Base-by-base conservation (phyloP, 92 coral and sea anemone species). In the Epizoanthus illoricatus region DNA sequence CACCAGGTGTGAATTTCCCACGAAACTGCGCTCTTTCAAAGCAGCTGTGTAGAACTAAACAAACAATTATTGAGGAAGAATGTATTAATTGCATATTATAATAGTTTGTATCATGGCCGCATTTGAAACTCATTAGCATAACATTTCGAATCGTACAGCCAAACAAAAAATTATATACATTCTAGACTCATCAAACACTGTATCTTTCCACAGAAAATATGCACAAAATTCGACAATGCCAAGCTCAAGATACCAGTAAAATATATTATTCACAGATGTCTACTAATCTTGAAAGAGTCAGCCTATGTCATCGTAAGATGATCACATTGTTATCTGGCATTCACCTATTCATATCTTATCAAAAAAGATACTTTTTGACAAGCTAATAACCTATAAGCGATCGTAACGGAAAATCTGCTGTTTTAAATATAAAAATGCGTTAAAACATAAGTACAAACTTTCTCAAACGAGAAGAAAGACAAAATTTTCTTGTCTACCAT, bases 11-110 rank as follows among this genome's bases (percentile, higher is more conserved):
- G 85, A 49, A 42, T 59, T 93, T 93, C 97, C 94, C 97, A 93
- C 97, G 97, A 91, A 86, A 84, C 86, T 86, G 55, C 79, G 80
- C 39, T 71, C 73, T 86, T 83, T 57, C 73, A 73, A 67, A 68
- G 94, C 97, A 93, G 97, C 97, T 93, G 97, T 84, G 71, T 59
- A 66, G 80, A 91, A 86, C 92, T 86, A 88, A 91, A 91, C 94
- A 93, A 93, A 91, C 89, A 93, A 86, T 88, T 91, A 90, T 93
- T 79, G 89, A 82, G 19, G 86, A 90, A 93, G 92, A 92, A 90
- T 88, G 94, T 92, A 88, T 86, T 86, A 93, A 93, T 89, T 74
- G 91, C 72, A 72, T 80, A 60, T 58, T 65, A 86, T 84, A 92
- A 90, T 88, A 85, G 88, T 65, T 76, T 63, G 90, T 87, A 84